Conservation (phyloP, 2,113 vertebrate species). For the Osmerus mordax region DNA sequence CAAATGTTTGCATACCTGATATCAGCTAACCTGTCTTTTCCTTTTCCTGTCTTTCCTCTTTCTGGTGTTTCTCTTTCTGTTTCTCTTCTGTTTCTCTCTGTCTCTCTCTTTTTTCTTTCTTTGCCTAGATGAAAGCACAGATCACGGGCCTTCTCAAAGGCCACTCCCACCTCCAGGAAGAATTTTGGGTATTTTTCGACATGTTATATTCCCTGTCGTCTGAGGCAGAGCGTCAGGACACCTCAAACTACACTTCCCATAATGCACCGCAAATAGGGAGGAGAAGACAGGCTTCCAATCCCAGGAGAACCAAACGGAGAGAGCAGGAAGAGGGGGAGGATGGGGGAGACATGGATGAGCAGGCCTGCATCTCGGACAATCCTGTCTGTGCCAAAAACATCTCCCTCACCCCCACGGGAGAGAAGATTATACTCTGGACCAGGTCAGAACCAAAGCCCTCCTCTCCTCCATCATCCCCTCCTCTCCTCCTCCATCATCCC, state of each 20-base stretch:
- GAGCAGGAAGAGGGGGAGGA: conserved; percentile 3
- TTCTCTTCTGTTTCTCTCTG: background rate
- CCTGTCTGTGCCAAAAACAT: conserved; percentile 83
- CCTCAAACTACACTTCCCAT: conserved; percentile 26
- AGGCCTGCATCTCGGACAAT: conserved; percentile 31
- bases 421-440: conserved; percentile 88
- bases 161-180: conserved; percentile 80
- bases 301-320: conserved; percentile 40
- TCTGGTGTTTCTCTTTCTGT: background rate
- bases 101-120: background rate
- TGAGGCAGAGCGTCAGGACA: conserved; percentile 44
- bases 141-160: conserved; percentile 79
- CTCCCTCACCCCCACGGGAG: conserved; percentile 78
- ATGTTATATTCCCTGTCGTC: conserved; percentile 72
- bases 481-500: no score
- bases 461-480: background rate
- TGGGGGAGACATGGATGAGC: conserved; percentile 67
- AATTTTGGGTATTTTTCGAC: conserved; percentile 82
- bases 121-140: conserved; percentile 77
- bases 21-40: no score
- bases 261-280: conserved; percentile 58
- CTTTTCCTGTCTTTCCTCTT: no score
- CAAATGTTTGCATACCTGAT: no score
- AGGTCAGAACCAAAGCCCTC: conserved; percentile 65
- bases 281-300: background rate